Percentiles rank a stretch among this genome's conserved stretches.
phyloP scores from a whole-genome alignment of 2,888 invertebrate species.

The Notodonta dromedarius region DNA sequence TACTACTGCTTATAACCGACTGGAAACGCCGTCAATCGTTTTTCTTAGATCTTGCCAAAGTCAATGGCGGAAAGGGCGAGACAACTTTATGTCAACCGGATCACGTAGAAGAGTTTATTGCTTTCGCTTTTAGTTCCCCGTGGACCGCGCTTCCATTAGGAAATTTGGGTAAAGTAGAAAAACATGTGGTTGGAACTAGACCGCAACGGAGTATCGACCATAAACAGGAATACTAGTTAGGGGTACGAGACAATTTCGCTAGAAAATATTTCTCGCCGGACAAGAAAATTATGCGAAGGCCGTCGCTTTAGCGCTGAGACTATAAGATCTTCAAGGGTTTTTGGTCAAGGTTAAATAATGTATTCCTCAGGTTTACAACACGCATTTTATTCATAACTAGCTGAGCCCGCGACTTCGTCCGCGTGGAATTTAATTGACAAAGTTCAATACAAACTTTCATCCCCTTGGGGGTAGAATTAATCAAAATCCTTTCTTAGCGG shows the following conservation, averaged over 20 bases:
- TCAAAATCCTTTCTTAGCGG: too few relatives aligned
- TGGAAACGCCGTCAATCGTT: neutral
- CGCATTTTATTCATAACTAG: too few relatives aligned
- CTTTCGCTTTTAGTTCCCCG: conserved; percentile 25
- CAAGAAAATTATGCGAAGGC: conserved; percentile 10
- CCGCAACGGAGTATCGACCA: conserved; percentile 19
- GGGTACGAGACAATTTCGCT: conserved; percentile 10
- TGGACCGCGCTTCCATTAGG: conserved; percentile 21
- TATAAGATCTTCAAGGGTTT: too few relatives aligned
- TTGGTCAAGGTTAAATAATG: too few relatives aligned
- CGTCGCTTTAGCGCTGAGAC: too few relatives aligned
- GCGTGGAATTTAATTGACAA: too few relatives aligned
- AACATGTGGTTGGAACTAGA: conserved; percentile 21
- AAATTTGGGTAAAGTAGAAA: conserved; percentile 27
- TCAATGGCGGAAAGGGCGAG: conserved; percentile 23
- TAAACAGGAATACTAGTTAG: conserved; percentile 22
- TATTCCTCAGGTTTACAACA: too few relatives aligned
- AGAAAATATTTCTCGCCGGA: neutral
- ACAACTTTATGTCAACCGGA: conserved; percentile 39
- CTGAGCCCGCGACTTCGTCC: too few relatives aligned
- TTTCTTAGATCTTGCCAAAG: conserved; percentile 27
- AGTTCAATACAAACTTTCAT: too few relatives aligned
- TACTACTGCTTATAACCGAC: conserved; percentile 8
- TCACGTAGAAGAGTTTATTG: conserved; percentile 30
- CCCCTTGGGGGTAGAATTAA: too few relatives aligned